A percentile compares a stretch with the other conserved stretches of the same genome.
These are phyloP conservation scores for Trichonephila clavata DNA, from an alignment of 1,140 invertebrate species.

Conservation along the genomic window DNA sequence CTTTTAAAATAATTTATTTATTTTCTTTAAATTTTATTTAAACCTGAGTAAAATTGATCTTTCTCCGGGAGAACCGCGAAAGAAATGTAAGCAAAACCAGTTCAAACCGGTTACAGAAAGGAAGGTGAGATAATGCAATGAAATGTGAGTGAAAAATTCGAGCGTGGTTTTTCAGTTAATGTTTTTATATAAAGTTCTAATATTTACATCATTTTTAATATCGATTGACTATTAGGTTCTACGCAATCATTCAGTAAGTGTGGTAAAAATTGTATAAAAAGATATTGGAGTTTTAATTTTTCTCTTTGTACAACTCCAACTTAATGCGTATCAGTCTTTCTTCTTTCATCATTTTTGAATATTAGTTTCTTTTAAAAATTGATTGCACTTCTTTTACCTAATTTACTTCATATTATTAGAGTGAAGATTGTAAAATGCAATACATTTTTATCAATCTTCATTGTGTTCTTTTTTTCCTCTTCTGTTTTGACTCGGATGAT, in stretches of 20 bases:
- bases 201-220: slow-evolving; percentile 21
- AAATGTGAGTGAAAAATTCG: slow-evolving; percentile 70
- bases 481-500: too few species aligned
- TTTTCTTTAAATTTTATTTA: background rate
- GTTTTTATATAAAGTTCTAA: slow-evolving; percentile 56
- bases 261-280: background rate
- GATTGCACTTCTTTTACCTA: too few species aligned
- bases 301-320: slow-evolving; percentile 13
- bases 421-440: too few species aligned
- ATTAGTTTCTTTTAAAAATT: too few species aligned
- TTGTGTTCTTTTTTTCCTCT: too few species aligned
- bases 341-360: background rate
- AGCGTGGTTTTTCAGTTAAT: slow-evolving; percentile 72
- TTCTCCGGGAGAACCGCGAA: slow-evolving; percentile 62
- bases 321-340: slow-evolving; percentile 46
- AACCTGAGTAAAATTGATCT: background rate
- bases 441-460: too few species aligned
- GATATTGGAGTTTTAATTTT: background rate
- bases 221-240: slow-evolving; percentile 6
- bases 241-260: background rate
- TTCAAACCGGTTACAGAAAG: slow-evolving; percentile 74
- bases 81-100: slow-evolving; percentile 75
- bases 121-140: slow-evolving; percentile 67
- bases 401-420: too few species aligned
- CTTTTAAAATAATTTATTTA: slow-evolving; percentile 1